A percentile compares a stretch with the other conserved stretches of the same genome.
phyloP scores from a whole-genome alignment of 2,888 invertebrate genomes.

The Drosophila incognita region DNA sequence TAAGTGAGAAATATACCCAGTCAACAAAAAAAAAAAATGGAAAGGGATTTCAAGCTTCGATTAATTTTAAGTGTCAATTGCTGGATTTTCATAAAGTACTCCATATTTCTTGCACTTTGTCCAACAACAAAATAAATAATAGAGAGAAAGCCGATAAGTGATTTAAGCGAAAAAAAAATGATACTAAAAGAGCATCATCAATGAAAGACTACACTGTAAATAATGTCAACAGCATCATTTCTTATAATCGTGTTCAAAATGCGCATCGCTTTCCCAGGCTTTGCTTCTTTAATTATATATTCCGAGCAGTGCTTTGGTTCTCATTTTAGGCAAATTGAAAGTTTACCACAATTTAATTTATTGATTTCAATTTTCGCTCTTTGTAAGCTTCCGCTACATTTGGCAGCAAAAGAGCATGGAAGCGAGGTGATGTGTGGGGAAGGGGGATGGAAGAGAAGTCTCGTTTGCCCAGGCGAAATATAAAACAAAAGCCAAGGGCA shows the following conservation, averaged over 20 bases:
- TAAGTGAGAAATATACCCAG: not conserved
- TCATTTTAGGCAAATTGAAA: constrained; percentile 1
- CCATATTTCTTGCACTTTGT: too few relatives aligned
- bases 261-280: not conserved
- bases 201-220: not conserved
- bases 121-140: not conserved
- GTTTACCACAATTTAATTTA: constrained; percentile 12
- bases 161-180: not conserved
- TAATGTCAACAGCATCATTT: not conserved
- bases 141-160: too few relatives aligned
- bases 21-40: not conserved
- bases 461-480: not conserved
- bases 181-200: not conserved
- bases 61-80: too few relatives aligned
- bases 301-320: not conserved
- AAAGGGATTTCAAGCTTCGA: not conserved
- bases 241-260: not conserved
- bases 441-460: too few relatives aligned
- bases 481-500: constrained; percentile 4
- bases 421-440: not conserved
- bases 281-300: not conserved
- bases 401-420: not conserved
- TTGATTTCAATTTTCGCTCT: constrained; percentile 1
- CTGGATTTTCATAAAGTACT: too few relatives aligned
- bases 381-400: constrained; percentile 3